A percentile compares a stretch with the other conserved stretches of the same genome.
phyloP scores from a whole-genome alignment of 2,888 invertebrate genomes.

The Rhogogaster chlorosoma region DNA sequence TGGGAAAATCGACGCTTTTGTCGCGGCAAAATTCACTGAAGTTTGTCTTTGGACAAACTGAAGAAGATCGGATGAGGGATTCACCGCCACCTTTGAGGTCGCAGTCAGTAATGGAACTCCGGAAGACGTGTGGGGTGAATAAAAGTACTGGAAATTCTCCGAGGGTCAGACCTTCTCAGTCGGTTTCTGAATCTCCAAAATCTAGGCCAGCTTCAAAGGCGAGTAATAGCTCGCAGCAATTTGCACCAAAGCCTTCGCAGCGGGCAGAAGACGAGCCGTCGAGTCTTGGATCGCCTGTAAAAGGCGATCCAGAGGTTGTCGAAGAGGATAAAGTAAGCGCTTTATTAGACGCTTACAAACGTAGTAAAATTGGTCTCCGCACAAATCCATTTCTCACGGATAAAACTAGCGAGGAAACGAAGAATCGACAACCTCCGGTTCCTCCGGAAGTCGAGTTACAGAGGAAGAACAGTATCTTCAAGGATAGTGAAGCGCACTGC shows the following conservation, averaged over 20 bases:
- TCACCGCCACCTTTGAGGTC: conserved; percentile 62
- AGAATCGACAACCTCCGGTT: conserved; percentile 80
- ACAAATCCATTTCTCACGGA: conserved; percentile 71
- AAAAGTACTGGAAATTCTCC: neutral
- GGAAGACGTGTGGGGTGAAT: conserved; percentile 45
- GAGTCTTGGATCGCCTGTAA: neutral
- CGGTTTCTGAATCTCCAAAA: conserved; percentile 25
- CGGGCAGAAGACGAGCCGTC: neutral
- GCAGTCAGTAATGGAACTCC: conserved; percentile 70
- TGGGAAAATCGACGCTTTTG: conserved; percentile 21
- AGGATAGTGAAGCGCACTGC: conserved; percentile 93
- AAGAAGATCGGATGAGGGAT: conserved; percentile 52
- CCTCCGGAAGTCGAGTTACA: conserved; percentile 92
- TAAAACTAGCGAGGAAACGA: conserved; percentile 47
- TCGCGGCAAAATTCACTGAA: conserved; percentile 47
- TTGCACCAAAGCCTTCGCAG: neutral
- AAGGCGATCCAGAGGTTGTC: neutral
- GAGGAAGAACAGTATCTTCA: conserved; percentile 89
- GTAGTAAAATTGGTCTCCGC: conserved; percentile 72
- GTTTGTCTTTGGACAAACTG: conserved; percentile 52
- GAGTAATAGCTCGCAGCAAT: conserved; percentile 22
- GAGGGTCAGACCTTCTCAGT: conserved; percentile 15
- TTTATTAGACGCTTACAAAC: conserved; percentile 72
- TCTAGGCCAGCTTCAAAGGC: conserved; percentile 10
- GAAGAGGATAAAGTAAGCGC: conserved; percentile 67